Conservation (phyloP, 2,888 invertebrate genomes). For the Meloe dianella region DNA sequence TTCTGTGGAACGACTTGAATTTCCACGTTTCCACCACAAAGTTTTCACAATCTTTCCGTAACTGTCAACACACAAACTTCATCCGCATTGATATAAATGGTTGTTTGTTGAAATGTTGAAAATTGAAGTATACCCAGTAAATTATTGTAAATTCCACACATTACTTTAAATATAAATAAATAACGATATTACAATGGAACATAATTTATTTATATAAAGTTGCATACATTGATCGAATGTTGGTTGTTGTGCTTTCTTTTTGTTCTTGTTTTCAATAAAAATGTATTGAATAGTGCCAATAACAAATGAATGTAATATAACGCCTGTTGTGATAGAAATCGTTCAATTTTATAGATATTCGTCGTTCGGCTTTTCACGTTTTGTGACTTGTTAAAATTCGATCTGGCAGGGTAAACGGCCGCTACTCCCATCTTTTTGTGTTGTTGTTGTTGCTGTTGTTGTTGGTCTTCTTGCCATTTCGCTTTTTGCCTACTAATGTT, state of each 20-base stretch:
- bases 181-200: too few species aligned
- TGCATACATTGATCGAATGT: not conserved
- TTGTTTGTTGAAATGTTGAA: not conserved
- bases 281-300: not conserved
- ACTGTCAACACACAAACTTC: not conserved
- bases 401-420: not conserved
- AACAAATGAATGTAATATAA: not conserved
- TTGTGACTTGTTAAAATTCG: not conserved
- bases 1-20: too few species aligned
- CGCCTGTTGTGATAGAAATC: not conserved
- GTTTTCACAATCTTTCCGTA: not conserved
- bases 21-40: not conserved
- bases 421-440: not conserved
- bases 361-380: not conserved
- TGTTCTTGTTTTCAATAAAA: too few species aligned
- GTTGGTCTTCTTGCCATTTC: not conserved
- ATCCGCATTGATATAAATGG: not conserved
- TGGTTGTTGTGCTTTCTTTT: too few species aligned
- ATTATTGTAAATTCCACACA: not conserved
- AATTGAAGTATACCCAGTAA: not conserved
- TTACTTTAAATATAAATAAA: not conserved
- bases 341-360: not conserved
- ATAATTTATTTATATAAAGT: not conserved
- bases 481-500: not conserved
- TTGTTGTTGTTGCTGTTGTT: constrained; percentile 10